Evolutionary conservation across 2,888 invertebrate species (phyloP), one percentile per base, ranked within the genome.

Genomic region (Tiphia femorata): DNA sequence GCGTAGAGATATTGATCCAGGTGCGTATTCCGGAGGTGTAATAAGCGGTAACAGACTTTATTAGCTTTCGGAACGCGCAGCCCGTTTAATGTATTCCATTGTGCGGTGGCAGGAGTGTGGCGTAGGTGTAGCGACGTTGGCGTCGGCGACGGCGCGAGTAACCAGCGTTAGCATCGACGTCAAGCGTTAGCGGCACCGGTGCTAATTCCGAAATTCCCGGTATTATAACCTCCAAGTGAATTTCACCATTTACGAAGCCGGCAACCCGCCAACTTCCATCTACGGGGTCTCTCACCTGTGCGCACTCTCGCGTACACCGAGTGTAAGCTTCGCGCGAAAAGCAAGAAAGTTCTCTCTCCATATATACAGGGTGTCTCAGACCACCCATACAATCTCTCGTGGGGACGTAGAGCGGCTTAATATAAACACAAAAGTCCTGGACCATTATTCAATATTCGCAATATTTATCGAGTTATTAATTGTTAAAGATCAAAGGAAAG

Each of bases 41-140:
- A 74, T 72, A 75, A 75, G 72, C 73, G 70, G 69, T 75, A 75
- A 67, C 69, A 65, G 73, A 74, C 70, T 71, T 77, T 77, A 76
- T 76, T 76, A 75, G 76, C 75, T 71, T 69, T 67, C 56, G 69
- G 65, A 62, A 65, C 60, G 71, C 53, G 65, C 57, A 64, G 64
- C 67, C 70, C 70, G 70, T 74, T 75, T 77, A 76, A 77, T 72
- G 75, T 76, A 77, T 77, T 73, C 76, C 68, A 76, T 77, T 77
- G 73, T 77, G 71, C 65, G 68, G 66, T 59, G 42, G 58, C 53
- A 52, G 58, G 58, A 52, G 54, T 25, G 25, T 25, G 25, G 25
- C 8, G 25, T 5, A 25, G 50, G 58, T 37, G 41, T 54, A 48
- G 53, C 54, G 55, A 38, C 40, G 43, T 50, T 29, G 25, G 23